These are phyloP conservation scores for Clarias gariepinus DNA, from an alignment of 2,113 vertebrate species.

Conservation along the genomic window DNA sequence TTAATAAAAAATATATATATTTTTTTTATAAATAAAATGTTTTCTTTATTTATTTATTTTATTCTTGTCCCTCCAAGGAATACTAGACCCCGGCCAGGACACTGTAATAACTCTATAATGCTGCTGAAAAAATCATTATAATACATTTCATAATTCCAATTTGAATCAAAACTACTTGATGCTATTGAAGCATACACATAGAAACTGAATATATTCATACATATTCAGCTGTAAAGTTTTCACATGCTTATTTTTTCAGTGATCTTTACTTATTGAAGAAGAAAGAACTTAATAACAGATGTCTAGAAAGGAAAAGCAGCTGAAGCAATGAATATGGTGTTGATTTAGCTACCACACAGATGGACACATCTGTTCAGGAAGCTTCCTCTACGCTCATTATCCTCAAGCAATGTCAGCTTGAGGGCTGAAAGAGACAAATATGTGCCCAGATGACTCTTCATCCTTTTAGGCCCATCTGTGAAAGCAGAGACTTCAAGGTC, in stretches of 20 bases:
- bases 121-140: background rate
- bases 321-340: constrained; percentile 15
- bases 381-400: constrained; percentile 61
- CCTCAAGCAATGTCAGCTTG: constrained; percentile 74
- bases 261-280: background rate
- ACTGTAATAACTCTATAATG: background rate
- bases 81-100: background rate
- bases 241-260: background rate
- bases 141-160: too few species aligned
- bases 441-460: constrained; percentile 74
- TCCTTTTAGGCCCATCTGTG: constrained; percentile 72
- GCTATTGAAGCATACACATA: background rate
- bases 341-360: constrained; percentile 65
- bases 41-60: background rate
- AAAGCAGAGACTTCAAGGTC: constrained; percentile 56
- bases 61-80: background rate
- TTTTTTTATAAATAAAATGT: too few species aligned
- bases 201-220: background rate
- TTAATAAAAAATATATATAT: background rate
- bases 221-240: background rate
- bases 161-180: background rate
- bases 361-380: constrained; percentile 69
- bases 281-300: background rate
- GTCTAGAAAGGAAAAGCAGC: constrained; percentile 8
- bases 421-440: constrained; percentile 70